Evolutionary conservation across 2,113 vertebrate genomes (phyloP).

Genomic region (Cygnus atratus): DNA sequence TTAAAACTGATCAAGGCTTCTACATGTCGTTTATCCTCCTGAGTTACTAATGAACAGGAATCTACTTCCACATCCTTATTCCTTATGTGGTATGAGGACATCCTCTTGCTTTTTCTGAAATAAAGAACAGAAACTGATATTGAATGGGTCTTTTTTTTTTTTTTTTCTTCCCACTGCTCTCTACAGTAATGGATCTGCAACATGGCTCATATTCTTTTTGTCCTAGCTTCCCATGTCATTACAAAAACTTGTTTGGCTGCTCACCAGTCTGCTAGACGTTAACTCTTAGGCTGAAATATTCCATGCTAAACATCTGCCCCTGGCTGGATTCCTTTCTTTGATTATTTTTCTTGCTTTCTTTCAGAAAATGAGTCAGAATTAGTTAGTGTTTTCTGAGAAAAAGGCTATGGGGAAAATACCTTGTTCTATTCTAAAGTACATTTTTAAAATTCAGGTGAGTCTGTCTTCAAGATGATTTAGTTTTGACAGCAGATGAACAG

Average conservation of each 20-base stretch:
- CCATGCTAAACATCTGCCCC: conserved; percentile 35
- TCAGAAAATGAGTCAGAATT: conserved; percentile 61
- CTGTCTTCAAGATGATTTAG: background rate
- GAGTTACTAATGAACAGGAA: background rate
- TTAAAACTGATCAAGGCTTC: background rate
- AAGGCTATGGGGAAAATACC: conserved; percentile 43
- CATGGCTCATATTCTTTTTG: background rate
- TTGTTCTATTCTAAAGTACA: background rate
- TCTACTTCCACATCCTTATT: background rate
- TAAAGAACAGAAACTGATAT: background rate
- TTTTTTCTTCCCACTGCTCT: background rate
- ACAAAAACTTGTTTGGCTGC: conserved; percentile 12
- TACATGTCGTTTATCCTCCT: background rate
- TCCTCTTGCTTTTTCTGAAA: background rate
- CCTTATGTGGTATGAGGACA: background rate
- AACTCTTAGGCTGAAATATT: conserved; percentile 20
- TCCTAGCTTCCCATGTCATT: background rate
- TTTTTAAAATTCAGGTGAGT: background rate
- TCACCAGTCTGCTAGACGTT: background rate
- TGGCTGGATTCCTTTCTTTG: conserved; percentile 57
- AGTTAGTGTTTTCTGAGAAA: conserved; percentile 33
- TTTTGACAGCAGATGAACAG: conserved; percentile 13
- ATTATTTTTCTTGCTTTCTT: background rate
- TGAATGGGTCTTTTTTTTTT: background rate
- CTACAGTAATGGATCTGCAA: background rate